phyloP scores from a whole-genome alignment of 1,140 invertebrate genomes.

The Neuroterus valhalla region DNA sequence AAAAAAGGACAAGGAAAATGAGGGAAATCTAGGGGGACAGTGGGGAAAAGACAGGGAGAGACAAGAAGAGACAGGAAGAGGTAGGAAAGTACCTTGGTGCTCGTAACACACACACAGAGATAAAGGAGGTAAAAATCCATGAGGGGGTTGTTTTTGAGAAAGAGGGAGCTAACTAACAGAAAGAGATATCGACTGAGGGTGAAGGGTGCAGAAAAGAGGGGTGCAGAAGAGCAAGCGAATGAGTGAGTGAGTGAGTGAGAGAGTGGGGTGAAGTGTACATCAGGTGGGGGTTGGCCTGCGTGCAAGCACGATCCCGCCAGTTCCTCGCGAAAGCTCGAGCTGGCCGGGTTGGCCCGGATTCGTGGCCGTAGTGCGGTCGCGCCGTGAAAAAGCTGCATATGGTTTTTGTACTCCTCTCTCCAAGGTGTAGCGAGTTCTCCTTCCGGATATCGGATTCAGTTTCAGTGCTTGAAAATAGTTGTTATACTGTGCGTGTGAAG shows the following conservation, averaged over 20 bases:
- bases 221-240: too few relatives aligned
- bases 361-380: constrained; percentile 22
- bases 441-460: not conserved
- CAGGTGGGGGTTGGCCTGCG: constrained; percentile 36
- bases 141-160: not conserved
- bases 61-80: not conserved
- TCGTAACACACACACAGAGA: not conserved
- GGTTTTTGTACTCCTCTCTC: constrained; percentile 37
- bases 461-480: not conserved
- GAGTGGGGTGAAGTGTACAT: constrained; percentile 34
- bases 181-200: too few relatives aligned
- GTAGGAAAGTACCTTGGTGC: too few relatives aligned
- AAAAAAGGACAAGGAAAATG: not conserved
- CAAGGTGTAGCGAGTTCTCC: constrained; percentile 26
- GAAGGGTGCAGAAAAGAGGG: too few relatives aligned
- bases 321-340: constrained; percentile 60
- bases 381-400: constrained; percentile 33
- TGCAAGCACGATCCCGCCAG: constrained; percentile 52
- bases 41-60: not conserved
- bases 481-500: not conserved
- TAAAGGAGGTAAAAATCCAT: not conserved
- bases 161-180: not conserved
- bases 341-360: constrained; percentile 46
- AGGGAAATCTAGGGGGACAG: constrained; percentile 1
- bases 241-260: not conserved